phyloP scores from a whole-genome alignment of 2,797 vertebrate genomes.

The Falco cherrug region DNA sequence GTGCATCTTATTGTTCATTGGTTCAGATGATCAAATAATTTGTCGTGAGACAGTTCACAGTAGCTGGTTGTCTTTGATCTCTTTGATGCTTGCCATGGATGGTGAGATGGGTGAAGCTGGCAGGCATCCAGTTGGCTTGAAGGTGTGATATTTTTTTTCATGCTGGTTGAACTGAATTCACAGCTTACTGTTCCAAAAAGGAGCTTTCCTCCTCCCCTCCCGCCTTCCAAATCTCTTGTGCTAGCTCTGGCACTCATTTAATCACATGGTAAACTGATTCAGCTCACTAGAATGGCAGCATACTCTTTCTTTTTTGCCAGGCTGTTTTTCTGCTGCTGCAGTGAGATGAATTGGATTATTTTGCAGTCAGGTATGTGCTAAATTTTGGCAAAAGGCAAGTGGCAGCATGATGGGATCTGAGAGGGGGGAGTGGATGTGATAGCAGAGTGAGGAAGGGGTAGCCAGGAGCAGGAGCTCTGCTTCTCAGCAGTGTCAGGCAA shows the following conservation, averaged over 20 bases:
- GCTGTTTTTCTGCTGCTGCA: slow-evolving; percentile 25
- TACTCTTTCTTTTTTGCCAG: not conserved
- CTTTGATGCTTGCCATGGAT: not conserved
- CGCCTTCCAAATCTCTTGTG: slow-evolving; percentile 26
- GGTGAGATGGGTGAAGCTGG: slow-evolving; percentile 27
- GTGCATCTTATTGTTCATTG: not conserved
- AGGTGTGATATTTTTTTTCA: not conserved
- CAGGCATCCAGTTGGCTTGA: slow-evolving; percentile 8
- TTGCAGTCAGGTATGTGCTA: slow-evolving; percentile 46
- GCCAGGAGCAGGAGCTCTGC: not conserved
- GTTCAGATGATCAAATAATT: not conserved
- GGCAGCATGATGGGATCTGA: not conserved
- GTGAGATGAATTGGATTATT: slow-evolving; percentile 32
- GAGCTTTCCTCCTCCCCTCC: slow-evolving; percentile 6
- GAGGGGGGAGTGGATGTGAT: not conserved
- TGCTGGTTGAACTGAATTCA: slow-evolving; percentile 36
- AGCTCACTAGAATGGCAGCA: slow-evolving; percentile 37
- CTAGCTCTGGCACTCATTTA: not conserved
- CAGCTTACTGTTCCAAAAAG: slow-evolving; percentile 1
- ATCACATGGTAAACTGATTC: slow-evolving; percentile 29
- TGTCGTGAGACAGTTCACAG: not conserved
- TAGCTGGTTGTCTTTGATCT: slow-evolving; percentile 26
- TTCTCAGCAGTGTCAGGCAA: not conserved
- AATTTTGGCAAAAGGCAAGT: slow-evolving; percentile 13
- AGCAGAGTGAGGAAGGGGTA: not conserved